Evolutionary conservation across 2,797 vertebrate genomes (phyloP), one percentile per base, ranked within the genome.

Genomic region (Sebastes matsubarae): DNA sequence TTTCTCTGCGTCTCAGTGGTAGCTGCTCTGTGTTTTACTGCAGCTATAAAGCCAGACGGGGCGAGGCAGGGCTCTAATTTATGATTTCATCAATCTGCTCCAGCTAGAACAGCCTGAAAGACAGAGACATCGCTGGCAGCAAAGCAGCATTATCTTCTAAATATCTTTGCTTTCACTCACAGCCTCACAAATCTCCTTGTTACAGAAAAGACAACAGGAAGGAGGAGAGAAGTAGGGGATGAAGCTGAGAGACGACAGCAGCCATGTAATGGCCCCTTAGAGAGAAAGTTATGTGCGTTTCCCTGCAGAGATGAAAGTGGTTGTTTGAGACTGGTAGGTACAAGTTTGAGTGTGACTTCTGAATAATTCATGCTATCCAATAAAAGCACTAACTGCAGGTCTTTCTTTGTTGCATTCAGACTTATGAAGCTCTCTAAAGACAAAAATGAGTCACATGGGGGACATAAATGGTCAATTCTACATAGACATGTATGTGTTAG

Each of bases 41-140:
- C 78, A 75, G 82, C 88, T 22, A 71, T 86, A 75, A 88, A 89
- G 74, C 61, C 78, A 77, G 87, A 79, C 78, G 25, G 85, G 89
- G 72, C 3, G 67, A 78, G 87, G 83, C 84, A n/a, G n/a, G 16
- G 68, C 80, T 77, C 73, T 69, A 60, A 88, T 93, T 92, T 89
- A 94, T 80, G 89, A 78, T 74, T 77, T 87, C 87, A 93, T 93
- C 85, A 88, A 89, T 89, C 81, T 83, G 77, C 75, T 65, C 8
- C 50, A 1, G 71, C 77, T 64, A 18, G 65, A 84, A 57, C 70
- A 22, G 68, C 72, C 63, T 70, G 52, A 80, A 82, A 87, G 79
- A 73, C 24, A 8, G 57, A 79, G 80, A 80, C 42, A 4, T 38
- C 10, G 69, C 81, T 55, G 3, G 68, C 70, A 71, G 84, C 71